A percentile compares a stretch with the other conserved stretches of the same genome.
phyloP scores from a whole-genome alignment of 92 coral and sea anemone species.

The Siderastrea radians region DNA sequence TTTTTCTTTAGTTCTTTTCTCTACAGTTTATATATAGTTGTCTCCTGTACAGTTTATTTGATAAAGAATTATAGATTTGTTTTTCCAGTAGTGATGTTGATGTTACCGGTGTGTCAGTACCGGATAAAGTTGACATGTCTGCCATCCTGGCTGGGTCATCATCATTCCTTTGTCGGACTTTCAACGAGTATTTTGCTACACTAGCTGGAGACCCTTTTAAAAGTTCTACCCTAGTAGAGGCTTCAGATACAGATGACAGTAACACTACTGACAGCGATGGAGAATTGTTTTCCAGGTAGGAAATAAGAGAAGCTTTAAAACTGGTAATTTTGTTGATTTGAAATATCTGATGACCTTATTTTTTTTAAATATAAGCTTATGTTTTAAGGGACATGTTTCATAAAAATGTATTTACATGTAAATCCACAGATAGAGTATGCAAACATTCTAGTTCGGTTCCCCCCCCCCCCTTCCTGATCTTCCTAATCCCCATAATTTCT shows the following conservation, averaged over 20 bases:
- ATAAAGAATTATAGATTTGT: neutral
- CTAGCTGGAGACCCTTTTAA: neutral
- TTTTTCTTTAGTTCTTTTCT: too few relatives aligned
- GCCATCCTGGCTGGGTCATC: conserved; percentile 8
- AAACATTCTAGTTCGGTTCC: too few relatives aligned
- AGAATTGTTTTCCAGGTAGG: conserved; percentile 3
- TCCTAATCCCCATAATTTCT: too few relatives aligned
- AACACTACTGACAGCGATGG: conserved; percentile 4
- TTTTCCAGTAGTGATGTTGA: neutral
- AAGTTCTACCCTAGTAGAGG: conserved; percentile 7
- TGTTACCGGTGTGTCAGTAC: neutral
- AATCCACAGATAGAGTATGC: too few relatives aligned
- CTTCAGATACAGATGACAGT: neutral
- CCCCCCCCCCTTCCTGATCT: too few relatives aligned
- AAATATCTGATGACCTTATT: neutral
- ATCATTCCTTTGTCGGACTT: neutral
- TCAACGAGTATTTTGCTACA: conserved; percentile 5
- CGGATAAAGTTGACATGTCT: conserved; percentile 3
- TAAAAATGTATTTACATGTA: too few relatives aligned
- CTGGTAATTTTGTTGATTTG: neutral
- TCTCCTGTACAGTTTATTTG: neutral
- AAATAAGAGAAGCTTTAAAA: conserved; percentile 4
- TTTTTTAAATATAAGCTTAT: neutral
- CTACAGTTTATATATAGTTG: too few relatives aligned
- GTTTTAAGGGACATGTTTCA: too few relatives aligned